A percentile compares a stretch with the other conserved stretches of the same genome.
These are phyloP conservation scores for Caenorhabditis uteleia DNA, from an alignment of 2,888 invertebrate genomes.

Conservation along the genomic window DNA sequence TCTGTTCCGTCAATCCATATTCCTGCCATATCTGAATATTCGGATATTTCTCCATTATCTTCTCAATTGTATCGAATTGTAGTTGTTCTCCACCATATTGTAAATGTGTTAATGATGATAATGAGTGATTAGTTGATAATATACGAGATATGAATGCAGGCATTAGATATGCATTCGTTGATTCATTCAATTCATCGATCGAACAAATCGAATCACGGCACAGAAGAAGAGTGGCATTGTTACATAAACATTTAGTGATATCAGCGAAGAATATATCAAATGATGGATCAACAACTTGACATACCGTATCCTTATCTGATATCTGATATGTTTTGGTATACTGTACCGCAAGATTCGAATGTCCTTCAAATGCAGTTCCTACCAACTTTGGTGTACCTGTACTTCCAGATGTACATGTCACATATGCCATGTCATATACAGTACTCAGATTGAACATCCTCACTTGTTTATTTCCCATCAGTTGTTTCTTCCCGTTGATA, in stretches of 20 bases:
- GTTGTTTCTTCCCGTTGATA: too few species aligned
- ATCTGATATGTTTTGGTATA: constrained; percentile 48
- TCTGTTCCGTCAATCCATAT: constrained; percentile 61
- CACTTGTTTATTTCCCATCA: background rate
- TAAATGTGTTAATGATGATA: constrained; percentile 28
- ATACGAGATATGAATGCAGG: constrained; percentile 52
- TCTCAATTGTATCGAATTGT: constrained; percentile 8
- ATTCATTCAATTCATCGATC: constrained; percentile 18
- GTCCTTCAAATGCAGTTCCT: constrained; percentile 48
- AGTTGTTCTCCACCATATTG: constrained; percentile 58
- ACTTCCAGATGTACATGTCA: constrained; percentile 63
- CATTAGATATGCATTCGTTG: constrained; percentile 61
- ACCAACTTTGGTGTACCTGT: constrained; percentile 63
- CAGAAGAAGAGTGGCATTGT: constrained; percentile 32
- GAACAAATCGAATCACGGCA: constrained; percentile 17
- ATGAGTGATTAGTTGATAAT: background rate
- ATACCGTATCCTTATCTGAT: constrained; percentile 31
- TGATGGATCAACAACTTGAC: constrained; percentile 62
- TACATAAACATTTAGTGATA: constrained; percentile 43
- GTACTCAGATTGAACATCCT: constrained; percentile 5
- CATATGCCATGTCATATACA: constrained; percentile 38
- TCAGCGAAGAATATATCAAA: constrained; percentile 68
- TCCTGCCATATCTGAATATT: constrained; percentile 42
- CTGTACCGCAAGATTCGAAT: constrained; percentile 49
- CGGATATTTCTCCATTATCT: background rate